These are phyloP conservation scores for Leptinotarsa defecta DNA, from an alignment of 1,140 invertebrate genomes.

Conservation along the genomic window DNA sequence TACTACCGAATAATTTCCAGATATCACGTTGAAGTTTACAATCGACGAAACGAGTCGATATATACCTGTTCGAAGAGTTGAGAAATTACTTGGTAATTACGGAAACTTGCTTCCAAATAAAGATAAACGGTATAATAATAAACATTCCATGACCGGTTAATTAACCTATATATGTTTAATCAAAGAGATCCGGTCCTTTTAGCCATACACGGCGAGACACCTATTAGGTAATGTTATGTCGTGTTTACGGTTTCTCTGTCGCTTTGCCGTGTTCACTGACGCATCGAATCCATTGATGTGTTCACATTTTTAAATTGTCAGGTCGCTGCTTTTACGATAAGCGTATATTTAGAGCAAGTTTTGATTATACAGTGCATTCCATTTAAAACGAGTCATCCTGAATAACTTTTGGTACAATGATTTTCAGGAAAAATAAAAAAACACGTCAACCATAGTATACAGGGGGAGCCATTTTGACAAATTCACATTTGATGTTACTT, in stretches of 20 bases:
- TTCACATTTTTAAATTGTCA: too few species aligned
- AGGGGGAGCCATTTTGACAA: too few species aligned
- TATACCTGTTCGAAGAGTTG: constrained; percentile 2
- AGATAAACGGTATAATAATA: constrained; percentile 30
- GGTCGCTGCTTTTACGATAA: too few species aligned
- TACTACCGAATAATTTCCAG: too few species aligned
- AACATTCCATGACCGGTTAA: constrained; percentile 27
- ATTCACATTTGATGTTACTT: too few species aligned
- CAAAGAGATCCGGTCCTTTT: constrained; percentile 32
- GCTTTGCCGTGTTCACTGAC: not conserved
- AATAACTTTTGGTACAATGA: too few species aligned
- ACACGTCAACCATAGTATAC: too few species aligned
- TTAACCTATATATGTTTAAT: constrained; percentile 33
- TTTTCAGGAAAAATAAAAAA: too few species aligned
- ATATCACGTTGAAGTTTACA: not conserved
- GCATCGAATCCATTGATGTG: not conserved
- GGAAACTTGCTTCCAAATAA: constrained; percentile 28
- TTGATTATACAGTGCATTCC: too few species aligned
- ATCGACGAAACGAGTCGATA: not conserved
- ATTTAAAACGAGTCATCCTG: too few species aligned
- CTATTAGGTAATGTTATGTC: constrained; percentile 16
- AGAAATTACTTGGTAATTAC: constrained; percentile 19
- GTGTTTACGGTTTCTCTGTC: constrained; percentile 2
- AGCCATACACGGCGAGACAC: constrained; percentile 22
- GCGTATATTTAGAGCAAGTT: too few species aligned